Evolutionary conservation across 2,888 invertebrate genomes (phyloP).

Genomic region (Parnassius orleans): DNA sequence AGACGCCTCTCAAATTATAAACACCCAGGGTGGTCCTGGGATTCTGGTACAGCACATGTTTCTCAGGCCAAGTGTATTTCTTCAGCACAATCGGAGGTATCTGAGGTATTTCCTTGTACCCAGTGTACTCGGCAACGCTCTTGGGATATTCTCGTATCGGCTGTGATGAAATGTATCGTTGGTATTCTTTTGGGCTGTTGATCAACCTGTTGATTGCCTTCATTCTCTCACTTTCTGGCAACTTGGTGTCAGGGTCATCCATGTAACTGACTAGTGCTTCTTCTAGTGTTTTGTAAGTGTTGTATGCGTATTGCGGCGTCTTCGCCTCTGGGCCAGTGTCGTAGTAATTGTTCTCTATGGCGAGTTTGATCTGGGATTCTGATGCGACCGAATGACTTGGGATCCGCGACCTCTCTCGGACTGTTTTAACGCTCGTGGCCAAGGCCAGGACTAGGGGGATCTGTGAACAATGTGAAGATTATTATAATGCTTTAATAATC

Average conservation of each 20-base stretch:
- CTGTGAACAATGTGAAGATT: conserved; percentile 35
- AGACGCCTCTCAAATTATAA: conserved; percentile 26
- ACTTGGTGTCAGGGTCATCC: conserved; percentile 65
- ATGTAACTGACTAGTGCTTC: conserved; percentile 61
- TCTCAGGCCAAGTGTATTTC: conserved; percentile 12
- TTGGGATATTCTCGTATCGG: conserved; percentile 39
- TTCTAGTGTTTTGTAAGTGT: conserved; percentile 58
- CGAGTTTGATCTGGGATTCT: conserved; percentile 62
- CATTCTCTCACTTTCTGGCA: conserved; percentile 56
- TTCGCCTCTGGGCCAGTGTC: conserved; percentile 72
- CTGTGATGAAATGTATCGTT: conserved; percentile 12
- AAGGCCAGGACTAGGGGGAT: conserved; percentile 41
- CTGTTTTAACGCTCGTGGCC: conserved; percentile 31
- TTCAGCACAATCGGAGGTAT: conserved; percentile 18
- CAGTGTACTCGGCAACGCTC: conserved; percentile 45
- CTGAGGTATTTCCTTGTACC: conserved; percentile 32
- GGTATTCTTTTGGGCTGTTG: conserved; percentile 26
- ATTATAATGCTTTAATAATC: neutral
- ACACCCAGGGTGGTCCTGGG: conserved; percentile 26
- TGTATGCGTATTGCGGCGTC: conserved; percentile 55
- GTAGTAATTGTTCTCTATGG: conserved; percentile 70
- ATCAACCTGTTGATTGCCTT: conserved; percentile 46
- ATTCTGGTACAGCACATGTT: conserved; percentile 20
- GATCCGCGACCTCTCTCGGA: conserved; percentile 10
- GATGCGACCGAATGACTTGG: conserved; percentile 54